A percentile compares a stretch with the other conserved stretches of the same genome.
Conservation (phyloP, 1,140 invertebrate species). For the Steinernema feltiae region DNA sequence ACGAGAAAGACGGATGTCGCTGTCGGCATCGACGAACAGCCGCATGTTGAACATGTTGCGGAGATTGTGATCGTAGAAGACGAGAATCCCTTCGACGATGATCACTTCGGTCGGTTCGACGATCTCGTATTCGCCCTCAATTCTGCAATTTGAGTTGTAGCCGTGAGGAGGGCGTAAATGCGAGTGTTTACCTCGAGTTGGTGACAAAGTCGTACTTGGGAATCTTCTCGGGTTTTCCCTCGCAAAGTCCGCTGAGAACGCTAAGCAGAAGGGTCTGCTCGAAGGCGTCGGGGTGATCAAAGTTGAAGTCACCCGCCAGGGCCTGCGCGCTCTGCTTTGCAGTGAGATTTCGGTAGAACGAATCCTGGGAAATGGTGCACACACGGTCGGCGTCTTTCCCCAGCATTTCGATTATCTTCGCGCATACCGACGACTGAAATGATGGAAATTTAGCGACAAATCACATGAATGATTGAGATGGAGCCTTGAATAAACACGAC, state of each 20-base stretch:
- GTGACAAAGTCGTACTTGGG: constrained; percentile 82
- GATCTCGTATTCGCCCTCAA: constrained; percentile 67
- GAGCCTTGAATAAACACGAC: too few relatives aligned
- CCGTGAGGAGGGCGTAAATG: neutral
- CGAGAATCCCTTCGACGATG: constrained; percentile 91
- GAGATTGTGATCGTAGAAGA: constrained; percentile 89
- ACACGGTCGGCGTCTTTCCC: constrained; percentile 83
- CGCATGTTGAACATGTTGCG: constrained; percentile 96
- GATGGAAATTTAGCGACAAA: too few relatives aligned
- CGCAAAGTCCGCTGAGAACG: constrained; percentile 73
- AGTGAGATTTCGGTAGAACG: constrained; percentile 82
- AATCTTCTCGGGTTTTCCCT: constrained; percentile 76
- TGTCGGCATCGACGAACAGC: constrained; percentile 96
- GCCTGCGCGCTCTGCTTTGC: constrained; percentile 74
- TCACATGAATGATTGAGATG: too few relatives aligned
- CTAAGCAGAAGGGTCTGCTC: constrained; percentile 75
- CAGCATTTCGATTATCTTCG: constrained; percentile 85
- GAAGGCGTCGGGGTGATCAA: constrained; percentile 91
- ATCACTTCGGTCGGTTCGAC: constrained; percentile 97
- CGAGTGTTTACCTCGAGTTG: constrained; percentile 70
- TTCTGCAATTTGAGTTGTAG: constrained; percentile 59
- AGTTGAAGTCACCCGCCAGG: constrained; percentile 86
- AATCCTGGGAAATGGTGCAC: constrained; percentile 87
- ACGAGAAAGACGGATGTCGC: constrained; percentile 86
- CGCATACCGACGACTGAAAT: constrained; percentile 83